A percentile compares a stretch with the other conserved stretches of the same genome.
Evolutionary conservation across 1,140 invertebrate species (phyloP).

Genomic region (Drosophila lacertosa): DNA sequence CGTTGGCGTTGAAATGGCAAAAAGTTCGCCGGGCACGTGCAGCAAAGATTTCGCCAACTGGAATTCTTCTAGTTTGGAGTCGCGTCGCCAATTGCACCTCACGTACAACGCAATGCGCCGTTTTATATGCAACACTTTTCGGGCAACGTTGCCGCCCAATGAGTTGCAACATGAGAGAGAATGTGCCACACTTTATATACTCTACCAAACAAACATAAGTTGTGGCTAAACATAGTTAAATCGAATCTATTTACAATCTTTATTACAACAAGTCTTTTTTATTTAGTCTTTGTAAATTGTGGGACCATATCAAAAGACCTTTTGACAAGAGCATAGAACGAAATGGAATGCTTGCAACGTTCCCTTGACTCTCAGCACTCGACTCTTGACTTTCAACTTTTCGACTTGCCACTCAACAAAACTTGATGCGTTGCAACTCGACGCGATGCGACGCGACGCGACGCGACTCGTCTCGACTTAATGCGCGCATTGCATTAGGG

Average conservation of each 20-base stretch:
- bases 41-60: conserved; percentile 65
- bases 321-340: conserved; percentile 10
- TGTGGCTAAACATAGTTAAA: too few relatives aligned
- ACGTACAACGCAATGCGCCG: conserved; percentile 72
- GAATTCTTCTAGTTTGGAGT: conserved; percentile 16
- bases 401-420: conserved; percentile 27
- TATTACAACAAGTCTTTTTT: too few relatives aligned
- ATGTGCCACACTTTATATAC: too few relatives aligned
- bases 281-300: too few relatives aligned
- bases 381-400: conserved; percentile 64
- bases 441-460: neutral
- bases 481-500: conserved; percentile 28
- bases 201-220: too few relatives aligned
- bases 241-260: too few relatives aligned
- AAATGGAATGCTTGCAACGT: conserved; percentile 59
- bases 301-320: too few relatives aligned
- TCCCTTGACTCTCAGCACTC: conserved; percentile 60
- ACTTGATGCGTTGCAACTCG: conserved; percentile 47
- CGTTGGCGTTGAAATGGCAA: conserved; percentile 62
- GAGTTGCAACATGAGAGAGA: conserved; percentile 57
- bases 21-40: conserved; percentile 73
- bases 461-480: conserved; percentile 45
- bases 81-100: conserved; percentile 42
- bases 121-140: conserved; percentile 79
- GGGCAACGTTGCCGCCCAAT: conserved; percentile 47